Base-by-base conservation (phyloP, 1,140 invertebrate species). In the Bombus confusus region DNA sequence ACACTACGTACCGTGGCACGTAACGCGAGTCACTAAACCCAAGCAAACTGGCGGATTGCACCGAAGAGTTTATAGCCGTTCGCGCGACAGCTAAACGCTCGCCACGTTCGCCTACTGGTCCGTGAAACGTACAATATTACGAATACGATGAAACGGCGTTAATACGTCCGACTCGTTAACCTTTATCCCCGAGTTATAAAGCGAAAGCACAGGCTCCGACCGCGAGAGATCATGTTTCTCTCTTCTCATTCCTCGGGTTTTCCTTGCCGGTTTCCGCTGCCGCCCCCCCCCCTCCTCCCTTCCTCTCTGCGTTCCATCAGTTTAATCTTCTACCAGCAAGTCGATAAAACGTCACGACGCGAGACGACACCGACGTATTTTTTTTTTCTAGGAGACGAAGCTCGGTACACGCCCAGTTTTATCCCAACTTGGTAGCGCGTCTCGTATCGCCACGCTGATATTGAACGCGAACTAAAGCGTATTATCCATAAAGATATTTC, bases 121-220 rank as follows among this genome's bases (percentile, higher is more conserved):
- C 88, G 81, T 43, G 80, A 86, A 87, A 92, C 88, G 88, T 91
- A 87, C 86, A 72, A 83, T 71, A 89, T 93, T 91, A 88, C 84
- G 92, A 92, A 90, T 87, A 90, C 92, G 92, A 92, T 89, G 91
- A 89, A 91, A 92, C 87, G 47, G 13, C 86, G 57, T 69, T 72
- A 31, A 76, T 41, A 79, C 37, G 37, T 77, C 69, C 77, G n/a
- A 85, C 57, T 74, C 79, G 57, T 81, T 88, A 62, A 80, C 72
- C 87, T 93, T 91, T 93, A 93, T 93, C 91, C 91, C 77, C 64
- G 52, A 66, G 90, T 91, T 92, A 94, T 93, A 94, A 93, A 91
- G 88, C 88, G 80, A 59, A 41, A 28, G 28, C 3, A 76, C 41
- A n/a, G 31, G 13, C 25, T 75, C 39, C 43, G 12, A 13, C n/a